These are phyloP conservation scores for Chrysomela aeneicollis DNA, from an alignment of 2,888 invertebrate genomes.

Conservation along the genomic window DNA sequence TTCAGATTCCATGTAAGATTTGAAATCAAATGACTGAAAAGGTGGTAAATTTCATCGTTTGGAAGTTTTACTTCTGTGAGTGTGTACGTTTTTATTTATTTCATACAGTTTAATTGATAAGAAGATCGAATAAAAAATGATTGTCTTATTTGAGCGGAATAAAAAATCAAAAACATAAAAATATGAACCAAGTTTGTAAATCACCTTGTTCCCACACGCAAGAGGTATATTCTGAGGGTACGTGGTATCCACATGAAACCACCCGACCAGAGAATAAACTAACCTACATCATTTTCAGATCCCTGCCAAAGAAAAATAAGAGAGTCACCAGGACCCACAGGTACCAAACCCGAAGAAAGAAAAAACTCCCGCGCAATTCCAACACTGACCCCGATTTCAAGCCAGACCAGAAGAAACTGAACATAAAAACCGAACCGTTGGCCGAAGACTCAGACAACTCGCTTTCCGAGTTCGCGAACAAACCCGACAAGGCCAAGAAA, in stretches of 20 bases:
- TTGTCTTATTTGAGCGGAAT: no score
- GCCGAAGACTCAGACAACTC: conserved; percentile 10
- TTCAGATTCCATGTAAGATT: no score
- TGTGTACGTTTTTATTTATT: no score
- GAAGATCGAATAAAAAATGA: no score
- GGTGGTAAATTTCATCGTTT: no score
- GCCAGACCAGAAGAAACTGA: neutral
- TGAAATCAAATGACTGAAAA: no score
- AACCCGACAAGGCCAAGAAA: conserved; percentile 17
- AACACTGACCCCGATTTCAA: conserved; percentile 13
- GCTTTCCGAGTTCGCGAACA: neutral
- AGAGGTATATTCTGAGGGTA: neutral
- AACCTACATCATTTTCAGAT: conserved; percentile 2
- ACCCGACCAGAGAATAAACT: neutral
- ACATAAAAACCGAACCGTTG: neutral
- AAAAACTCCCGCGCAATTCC: neutral
- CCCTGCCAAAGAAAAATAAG: neutral
- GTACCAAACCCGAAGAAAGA: conserved; percentile 2
- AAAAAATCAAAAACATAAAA: no score
- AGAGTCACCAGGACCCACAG: neutral
- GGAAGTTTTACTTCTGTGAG: no score
- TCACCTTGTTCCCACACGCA: no score
- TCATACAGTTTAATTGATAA: no score
- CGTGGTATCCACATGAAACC: neutral
- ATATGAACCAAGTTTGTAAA: no score